Evolutionary conservation across 2,888 invertebrate species (phyloP), one percentile per base, ranked within the genome.

Genomic region (Sesia apiformis): DNA sequence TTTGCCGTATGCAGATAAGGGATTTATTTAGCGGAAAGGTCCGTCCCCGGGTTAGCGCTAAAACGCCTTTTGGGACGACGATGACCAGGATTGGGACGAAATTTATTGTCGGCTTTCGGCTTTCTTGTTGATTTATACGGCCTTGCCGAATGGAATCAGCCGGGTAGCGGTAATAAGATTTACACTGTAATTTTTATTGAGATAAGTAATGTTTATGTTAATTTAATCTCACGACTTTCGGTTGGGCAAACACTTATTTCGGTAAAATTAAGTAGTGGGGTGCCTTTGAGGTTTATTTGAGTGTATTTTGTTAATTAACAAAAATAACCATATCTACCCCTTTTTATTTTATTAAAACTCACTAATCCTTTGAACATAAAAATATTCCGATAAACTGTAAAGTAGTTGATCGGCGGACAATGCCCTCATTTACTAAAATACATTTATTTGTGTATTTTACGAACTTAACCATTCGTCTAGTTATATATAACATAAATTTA

Each of bases 1-100:
- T 89, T 85, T 86, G 89, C 85, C 89, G 86, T 89, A 89, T 89
- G 89, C 88, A 89, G 89, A 89, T 89, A 89, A 89, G 89, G 88
- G 89, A 89, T 89, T 89, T 89, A 89, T 88, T 88, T 86, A 89
- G 88, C 89, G 86, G 86, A 88, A 88, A 87, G 88, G 89, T 87
- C 89, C 88, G 84, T 81, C 85, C 83, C 83, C 70, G 84, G 87
- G 84, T 85, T 81, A 82, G 75, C 80, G 76, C 81, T 78, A 78
- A 83, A 82, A 81, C 82, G 85, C 80, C 81, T 80, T 76, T 79
- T 71, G 83, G 86, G 85, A 81, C 80, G 78, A 67, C 77, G 87
- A 85, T 88, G 89, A 86, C 89, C 89, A 89, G 86, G 81, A 84
- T 85, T 87, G 83, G 67, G 78, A 67, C 76, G 67, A 78, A 84